Conservation (phyloP, 2,797 vertebrate genomes). For the Chelon labrosus region DNA sequence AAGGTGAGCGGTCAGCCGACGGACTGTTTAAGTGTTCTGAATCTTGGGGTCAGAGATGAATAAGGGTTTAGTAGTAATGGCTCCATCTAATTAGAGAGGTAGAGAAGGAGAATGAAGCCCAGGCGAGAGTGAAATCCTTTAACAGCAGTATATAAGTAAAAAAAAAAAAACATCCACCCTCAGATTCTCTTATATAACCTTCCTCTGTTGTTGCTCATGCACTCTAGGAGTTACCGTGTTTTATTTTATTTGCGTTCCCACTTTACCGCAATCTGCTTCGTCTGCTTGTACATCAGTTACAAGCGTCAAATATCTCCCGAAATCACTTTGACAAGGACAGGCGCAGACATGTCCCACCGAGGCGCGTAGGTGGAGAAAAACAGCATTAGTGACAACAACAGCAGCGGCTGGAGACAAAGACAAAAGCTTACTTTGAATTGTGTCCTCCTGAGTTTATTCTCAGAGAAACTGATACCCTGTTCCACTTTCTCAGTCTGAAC, state of each 20-base stretch:
- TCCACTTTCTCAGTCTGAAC: constrained; percentile 1
- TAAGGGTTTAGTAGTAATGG: constrained; percentile 6
- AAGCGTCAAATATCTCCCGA: constrained; percentile 18
- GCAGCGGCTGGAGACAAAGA: constrained; percentile 6
- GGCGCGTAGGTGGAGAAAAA: constrained; percentile 37
- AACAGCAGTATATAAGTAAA: not conserved
- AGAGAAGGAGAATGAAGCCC: constrained; percentile 2
- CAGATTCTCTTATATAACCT: constrained; percentile 25
- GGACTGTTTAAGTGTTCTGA: not conserved
- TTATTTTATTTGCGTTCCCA: constrained; percentile 5
- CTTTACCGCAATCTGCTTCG: constrained; percentile 20
- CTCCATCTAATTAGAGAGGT: constrained; percentile 17
- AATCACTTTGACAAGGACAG: constrained; percentile 6
- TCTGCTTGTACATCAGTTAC: constrained; percentile 12
- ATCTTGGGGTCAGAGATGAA: not conserved
- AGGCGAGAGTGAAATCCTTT: not conserved
- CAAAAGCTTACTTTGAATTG: constrained; percentile 19
- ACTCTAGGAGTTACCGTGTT: constrained; percentile 21
- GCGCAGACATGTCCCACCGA: constrained; percentile 4
- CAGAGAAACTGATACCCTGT: not conserved
- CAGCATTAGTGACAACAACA: constrained; percentile 16
- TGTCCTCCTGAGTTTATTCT: constrained; percentile 3
- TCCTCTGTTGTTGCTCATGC: constrained; percentile 27
- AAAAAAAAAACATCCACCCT: not conserved
- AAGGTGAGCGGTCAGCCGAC: constrained; percentile 29